Percentiles rank a stretch among this genome's conserved stretches.
phyloP scores from a whole-genome alignment of 2,797 vertebrate species.

The Benthosema pterotum region DNA sequence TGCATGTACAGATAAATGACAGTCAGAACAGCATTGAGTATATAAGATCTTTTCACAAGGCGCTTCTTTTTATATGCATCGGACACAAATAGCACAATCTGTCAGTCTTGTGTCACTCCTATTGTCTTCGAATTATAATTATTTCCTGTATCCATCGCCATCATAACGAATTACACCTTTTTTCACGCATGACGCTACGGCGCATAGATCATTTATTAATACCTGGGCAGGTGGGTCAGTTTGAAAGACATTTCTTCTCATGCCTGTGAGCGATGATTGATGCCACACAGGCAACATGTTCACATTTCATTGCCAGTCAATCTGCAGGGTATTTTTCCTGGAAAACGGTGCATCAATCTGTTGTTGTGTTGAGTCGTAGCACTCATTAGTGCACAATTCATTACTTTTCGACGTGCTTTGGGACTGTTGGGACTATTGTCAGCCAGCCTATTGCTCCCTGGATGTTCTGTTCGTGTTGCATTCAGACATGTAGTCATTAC shows the following conservation, averaged over 20 bases:
- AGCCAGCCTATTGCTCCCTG: slow-evolving; percentile 55
- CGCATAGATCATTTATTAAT: slow-evolving; percentile 42
- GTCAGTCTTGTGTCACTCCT: slow-evolving; percentile 22
- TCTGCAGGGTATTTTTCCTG: slow-evolving; percentile 55
- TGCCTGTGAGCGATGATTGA: slow-evolving; percentile 58
- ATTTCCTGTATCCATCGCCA: slow-evolving; percentile 43
- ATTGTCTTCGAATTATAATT: slow-evolving; percentile 37
- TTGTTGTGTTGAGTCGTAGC: slow-evolving; percentile 10
- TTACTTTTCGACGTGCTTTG: slow-evolving; percentile 47
- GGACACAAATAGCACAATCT: slow-evolving; percentile 32
- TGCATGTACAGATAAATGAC: too few species aligned
- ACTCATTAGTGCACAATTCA: slow-evolving; percentile 55
- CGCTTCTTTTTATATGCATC: slow-evolving; percentile 34
- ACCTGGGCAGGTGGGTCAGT: slow-evolving; percentile 43
- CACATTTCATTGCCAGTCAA: slow-evolving; percentile 50
- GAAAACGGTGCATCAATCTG: slow-evolving; percentile 54
- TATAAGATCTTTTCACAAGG: slow-evolving; percentile 41
- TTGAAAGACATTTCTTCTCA: slow-evolving; percentile 44
- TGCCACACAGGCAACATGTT: slow-evolving; percentile 58
- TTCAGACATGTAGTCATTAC: slow-evolving; percentile 65
- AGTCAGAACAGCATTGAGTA: slow-evolving; percentile 50
- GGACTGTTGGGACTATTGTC: slow-evolving; percentile 43
- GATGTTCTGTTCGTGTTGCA: slow-evolving; percentile 50
- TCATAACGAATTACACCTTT: slow-evolving; percentile 51
- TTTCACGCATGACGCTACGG: slow-evolving; percentile 41